Base-by-base conservation (phyloP, 2,888 invertebrate species). In the Hypolimnas misippus region DNA sequence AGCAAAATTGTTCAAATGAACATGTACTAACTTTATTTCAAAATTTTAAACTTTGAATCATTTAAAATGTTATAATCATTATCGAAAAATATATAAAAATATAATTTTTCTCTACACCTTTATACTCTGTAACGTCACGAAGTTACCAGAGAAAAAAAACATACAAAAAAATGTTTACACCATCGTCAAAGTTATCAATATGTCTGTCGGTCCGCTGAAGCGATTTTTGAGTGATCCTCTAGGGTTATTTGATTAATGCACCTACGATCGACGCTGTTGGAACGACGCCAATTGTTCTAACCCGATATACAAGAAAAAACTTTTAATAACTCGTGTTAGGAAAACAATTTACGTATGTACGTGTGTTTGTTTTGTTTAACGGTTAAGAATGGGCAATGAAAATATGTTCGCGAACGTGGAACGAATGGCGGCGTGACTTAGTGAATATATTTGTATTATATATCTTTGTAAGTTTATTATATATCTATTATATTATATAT, bases 191-290 rank as follows among this genome's bases (percentile, higher is more conserved):
- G 73, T 81, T 79, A 84, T 84, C 86, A 79, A 80, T 81, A 78
- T 74, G 76, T 76, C 75, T 75, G 81, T 79, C 77, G 70, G 72
- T 72, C 63, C 64, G 62, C 65, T 67, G 74, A 75, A 81, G 79
- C 77, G 81, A 77, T 84, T 78, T 78, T 76, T 82, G 83, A 86
- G 84, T 83, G 86, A 84, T 84, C 76, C 77, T 74, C 66, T 68
- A 62, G 63, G 52, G 51, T 46, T 63, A 72, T 76, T 75, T 83
- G 83, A 82, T 82, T 73, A 77, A 83, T 76, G 75, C 74, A 68
- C 67, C 71, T 68, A 59, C 29, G 61, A 49, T 54, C 61, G 62
- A 57, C 49, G 57, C 7, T 53, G 19, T 62, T 79, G 78, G 78
- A 73, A 17, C 14, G 10, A 10, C 55, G 77, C 79, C 79, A 79